Conservation (phyloP, 2,113 vertebrate genomes). For the Phalacrocorax brasilianus region DNA sequence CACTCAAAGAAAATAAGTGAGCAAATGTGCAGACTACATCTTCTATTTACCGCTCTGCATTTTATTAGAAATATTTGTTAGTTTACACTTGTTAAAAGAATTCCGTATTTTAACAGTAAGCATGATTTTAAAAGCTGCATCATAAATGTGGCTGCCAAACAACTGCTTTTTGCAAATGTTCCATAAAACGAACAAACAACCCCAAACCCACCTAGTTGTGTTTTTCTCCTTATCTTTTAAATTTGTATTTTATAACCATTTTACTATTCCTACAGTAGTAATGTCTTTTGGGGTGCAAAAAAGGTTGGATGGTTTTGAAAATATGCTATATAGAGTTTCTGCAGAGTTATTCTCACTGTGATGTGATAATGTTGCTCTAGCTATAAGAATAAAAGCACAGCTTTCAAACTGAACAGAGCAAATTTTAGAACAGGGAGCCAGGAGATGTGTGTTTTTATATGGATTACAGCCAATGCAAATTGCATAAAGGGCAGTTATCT, state of each 20-base stretch:
- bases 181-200: too few relatives aligned
- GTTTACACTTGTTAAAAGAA: not conserved
- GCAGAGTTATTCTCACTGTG: not conserved
- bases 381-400: not conserved
- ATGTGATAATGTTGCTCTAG: not conserved
- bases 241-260: not conserved
- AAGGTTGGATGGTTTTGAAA: not conserved
- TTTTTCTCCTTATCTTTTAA: not conserved
- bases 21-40: not conserved
- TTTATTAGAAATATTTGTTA: not conserved
- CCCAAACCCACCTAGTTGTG: not conserved
- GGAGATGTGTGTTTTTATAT: conserved; percentile 37
- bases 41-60: not conserved
- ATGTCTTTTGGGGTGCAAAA: not conserved
- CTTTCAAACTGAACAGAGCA: not conserved
- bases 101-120: not conserved
- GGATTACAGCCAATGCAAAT: conserved; percentile 41
- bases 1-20: not conserved
- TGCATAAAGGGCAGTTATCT: conserved; percentile 42
- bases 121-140: not conserved
- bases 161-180: not conserved
- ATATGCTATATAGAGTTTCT: not conserved
- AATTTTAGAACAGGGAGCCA: not conserved
- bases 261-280: not conserved
- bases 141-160: not conserved